Percentiles rank a stretch among this genome's conserved stretches.
Conservation (phyloP, 2,888 invertebrate species). For the Ptilodon capucinus region DNA sequence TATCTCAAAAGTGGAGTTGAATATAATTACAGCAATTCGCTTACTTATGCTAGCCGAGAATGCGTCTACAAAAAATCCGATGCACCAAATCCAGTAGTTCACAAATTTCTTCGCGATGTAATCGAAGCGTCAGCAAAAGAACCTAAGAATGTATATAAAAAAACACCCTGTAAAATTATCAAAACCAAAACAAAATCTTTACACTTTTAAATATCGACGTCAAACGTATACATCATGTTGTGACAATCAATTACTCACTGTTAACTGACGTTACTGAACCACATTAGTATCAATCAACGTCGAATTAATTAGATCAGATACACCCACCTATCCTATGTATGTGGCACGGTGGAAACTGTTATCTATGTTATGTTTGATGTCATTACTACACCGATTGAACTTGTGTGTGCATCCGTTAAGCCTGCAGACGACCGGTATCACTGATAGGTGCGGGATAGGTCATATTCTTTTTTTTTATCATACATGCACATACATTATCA, state of each 20-base stretch:
- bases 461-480: no score
- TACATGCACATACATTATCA: no score
- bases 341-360: constrained; percentile 32
- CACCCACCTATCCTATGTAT: constrained; percentile 66
- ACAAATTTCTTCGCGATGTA: no score
- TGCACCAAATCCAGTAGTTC: no score
- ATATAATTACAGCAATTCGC: no score
- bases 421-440: no score
- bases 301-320: constrained; percentile 80
- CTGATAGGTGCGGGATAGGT: no score
- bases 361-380: constrained; percentile 11
- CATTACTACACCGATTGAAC: neutral
- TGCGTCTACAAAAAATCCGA: no score
- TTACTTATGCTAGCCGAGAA: no score
- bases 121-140: no score
- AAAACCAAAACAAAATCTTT: constrained; percentile 10
- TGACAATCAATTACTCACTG: constrained; percentile 77
- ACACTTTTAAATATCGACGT: constrained; percentile 33
- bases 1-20: no score
- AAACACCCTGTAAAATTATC: neutral
- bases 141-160: no score
- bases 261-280: constrained; percentile 57
- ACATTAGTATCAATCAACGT: constrained; percentile 81
- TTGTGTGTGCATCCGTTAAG: neutral
- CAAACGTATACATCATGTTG: constrained; percentile 63